Evolutionary conservation across 2,797 vertebrate species (phyloP), one percentile per base, ranked within the genome.

Genomic region (Fringilla coelebs): DNA sequence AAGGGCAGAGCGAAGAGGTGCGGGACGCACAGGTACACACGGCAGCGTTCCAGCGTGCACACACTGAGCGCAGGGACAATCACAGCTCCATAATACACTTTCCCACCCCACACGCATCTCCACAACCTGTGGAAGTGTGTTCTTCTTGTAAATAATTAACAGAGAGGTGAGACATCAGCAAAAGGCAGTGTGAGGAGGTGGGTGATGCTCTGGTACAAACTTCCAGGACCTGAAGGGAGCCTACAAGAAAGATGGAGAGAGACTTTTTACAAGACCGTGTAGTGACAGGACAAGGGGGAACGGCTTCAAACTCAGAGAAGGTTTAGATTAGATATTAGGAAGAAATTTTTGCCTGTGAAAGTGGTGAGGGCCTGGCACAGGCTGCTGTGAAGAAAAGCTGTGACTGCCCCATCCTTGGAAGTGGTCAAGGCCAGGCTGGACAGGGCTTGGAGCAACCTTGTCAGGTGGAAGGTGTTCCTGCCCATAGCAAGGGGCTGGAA

Each of bases 51-150:
- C 32, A 16, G 65, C 6, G 38, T 3, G 21, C n/a, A 51, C 58
- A 18, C 10, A 20, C 24, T 3, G 43, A 63, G 71, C 3, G 0
- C 15, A 10, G 21, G 29, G 25, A 34, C 0, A 46, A 24, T 3
- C 61, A n/a, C 26, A 1, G 63, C 63, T 63, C 57, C 72, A 17
- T 8, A 31, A 40, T 1, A 22, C 65, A 19, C 43, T 2, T 17
- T 19, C 65, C 65, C 45, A 46, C 58, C 63, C 73, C 7, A 3
- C 87, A 40, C 2, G 3, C 72, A 24, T 28, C 24, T 46, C 38
- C 65, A 46, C 38, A 52, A 38, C 51, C n/a, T 8, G 51, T 7
- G 51, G 17, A 28, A 77, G 20, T 10, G 65, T 10, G 24, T 28
- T 77, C 71, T 76, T 62, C 51, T 25, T 6, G 0, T 21, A n/a